Conservation (phyloP, 2,113 vertebrate genomes). For the Emydura subglobosa region DNA sequence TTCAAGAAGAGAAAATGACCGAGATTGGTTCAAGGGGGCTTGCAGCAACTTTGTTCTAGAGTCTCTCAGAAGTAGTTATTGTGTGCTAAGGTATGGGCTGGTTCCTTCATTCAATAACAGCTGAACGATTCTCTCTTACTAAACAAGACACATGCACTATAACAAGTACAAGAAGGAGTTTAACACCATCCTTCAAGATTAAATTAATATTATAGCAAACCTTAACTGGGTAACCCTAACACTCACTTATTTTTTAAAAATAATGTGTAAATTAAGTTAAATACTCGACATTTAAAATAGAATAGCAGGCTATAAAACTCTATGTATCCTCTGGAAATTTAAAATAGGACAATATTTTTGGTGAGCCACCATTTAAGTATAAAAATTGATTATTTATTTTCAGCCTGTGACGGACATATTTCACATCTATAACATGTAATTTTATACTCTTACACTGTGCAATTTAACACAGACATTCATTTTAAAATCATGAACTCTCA, state of each 20-base stretch:
- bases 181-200: background rate
- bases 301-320: background rate
- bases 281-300: background rate
- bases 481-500: background rate
- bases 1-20: background rate
- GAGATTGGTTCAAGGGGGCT: background rate
- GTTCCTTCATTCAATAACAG: constrained; percentile 23
- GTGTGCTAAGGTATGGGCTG: background rate
- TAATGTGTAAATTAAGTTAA: background rate
- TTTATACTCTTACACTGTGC: background rate
- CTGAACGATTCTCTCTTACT: constrained; percentile 7
- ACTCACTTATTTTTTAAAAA: background rate
- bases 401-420: background rate
- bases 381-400: background rate
- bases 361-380: background rate
- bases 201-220: background rate
- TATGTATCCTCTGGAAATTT: background rate
- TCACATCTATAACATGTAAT: background rate
- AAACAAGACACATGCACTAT: background rate
- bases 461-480: background rate
- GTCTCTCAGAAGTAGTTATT: background rate
- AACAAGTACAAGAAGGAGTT: background rate
- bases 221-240: background rate
- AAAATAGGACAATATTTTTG: background rate
- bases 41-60: background rate